Evolutionary conservation across 2,888 invertebrate species (phyloP), one percentile per base, ranked within the genome.

Genomic region (Cynaeus angustus): DNA sequence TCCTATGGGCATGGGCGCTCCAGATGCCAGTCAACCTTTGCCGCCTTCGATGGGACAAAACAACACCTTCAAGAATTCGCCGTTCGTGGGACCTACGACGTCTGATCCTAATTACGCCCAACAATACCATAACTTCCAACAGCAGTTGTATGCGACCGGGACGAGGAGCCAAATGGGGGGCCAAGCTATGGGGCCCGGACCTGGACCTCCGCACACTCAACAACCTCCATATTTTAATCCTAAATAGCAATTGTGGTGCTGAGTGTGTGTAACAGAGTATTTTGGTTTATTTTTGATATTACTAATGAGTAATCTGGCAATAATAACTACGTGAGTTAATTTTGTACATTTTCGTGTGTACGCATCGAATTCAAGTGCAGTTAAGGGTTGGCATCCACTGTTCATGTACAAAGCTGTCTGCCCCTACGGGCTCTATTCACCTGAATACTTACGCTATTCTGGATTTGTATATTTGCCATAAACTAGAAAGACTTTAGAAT

Each of bases 71-170:
- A 93, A 93, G 83, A 92, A 91, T 75, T 89, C 91, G 3, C 93
- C 94, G 76, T 96, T 94, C 83, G 92, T 94, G 66, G 94, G 94
- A 26, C 94, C 94, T 6, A 93, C 92, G 26, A 94, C 95, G 68
- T 92, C 93, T 50, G 96, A 97, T 86, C 94, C 96, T 9, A 95
- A 94, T 84, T 97, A 97, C 87, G 96, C 96, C 81, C 95, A 95
- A 85, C 96, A 96, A 88, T 97, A 94, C 87, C 96, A 96, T 86
- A 95, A 96, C 86, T 97, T 97, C 88, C 97, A 97, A 83, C 97
- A 97, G 85, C 96, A 96, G 85, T 86, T 97, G 77, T 97, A 97
- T 86, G 96, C 97, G 72, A 97, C 96, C 53, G 91, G 91, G 74
- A 92, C 93, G 41, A 88, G 92, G 75, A 90, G 89, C 82, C 89